phyloP scores from a whole-genome alignment of 2,113 vertebrate genomes.

The Sprattus sprattus region DNA sequence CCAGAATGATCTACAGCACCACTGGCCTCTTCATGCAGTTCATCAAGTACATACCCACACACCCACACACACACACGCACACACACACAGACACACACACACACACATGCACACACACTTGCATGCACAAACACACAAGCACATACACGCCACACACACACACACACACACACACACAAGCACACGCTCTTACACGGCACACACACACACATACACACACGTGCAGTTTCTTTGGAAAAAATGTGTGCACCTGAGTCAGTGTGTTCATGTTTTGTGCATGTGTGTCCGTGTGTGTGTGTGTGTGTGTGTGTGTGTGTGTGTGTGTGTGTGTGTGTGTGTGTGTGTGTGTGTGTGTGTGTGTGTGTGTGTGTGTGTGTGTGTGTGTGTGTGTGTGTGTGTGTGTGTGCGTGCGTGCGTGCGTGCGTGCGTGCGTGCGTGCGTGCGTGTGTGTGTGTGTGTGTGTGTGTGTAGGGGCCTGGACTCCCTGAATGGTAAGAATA shows the following conservation, averaged over 20 bases:
- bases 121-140: no score
- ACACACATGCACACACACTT: not conserved
- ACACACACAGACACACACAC: no score
- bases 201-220: not conserved
- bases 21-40: constrained; percentile 86
- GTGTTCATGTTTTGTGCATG: no score
- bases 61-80: no score
- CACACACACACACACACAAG: not conserved
- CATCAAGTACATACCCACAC: constrained; percentile 76
- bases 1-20: constrained; percentile 89
- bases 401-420: not conserved
- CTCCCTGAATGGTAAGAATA: constrained; percentile 83
- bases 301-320: constrained; percentile 6
- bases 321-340: constrained; percentile 16
- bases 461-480: constrained; percentile 77
- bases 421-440: not conserved
- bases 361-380: constrained; percentile 33
- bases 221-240: no score
- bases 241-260: no score
- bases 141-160: constrained; percentile 32
- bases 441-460: not conserved
- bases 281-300: constrained; percentile 22
- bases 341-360: constrained; percentile 14
- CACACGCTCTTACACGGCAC: not conserved
- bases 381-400: not conserved